Conservation (phyloP, 2,113 vertebrate genomes). For the Phoxinus phoxinus region DNA sequence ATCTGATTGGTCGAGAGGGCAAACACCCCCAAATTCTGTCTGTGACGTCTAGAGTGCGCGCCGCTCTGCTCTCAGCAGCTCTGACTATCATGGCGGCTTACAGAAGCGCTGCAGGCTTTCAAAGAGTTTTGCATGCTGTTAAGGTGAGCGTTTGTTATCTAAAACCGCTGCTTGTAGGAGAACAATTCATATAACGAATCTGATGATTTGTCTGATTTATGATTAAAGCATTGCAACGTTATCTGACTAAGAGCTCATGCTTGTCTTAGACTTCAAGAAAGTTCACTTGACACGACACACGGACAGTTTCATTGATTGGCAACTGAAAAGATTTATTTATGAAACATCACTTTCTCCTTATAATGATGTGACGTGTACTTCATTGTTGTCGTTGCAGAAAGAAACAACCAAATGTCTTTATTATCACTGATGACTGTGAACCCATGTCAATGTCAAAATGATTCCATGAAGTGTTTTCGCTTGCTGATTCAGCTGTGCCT, state of each 20-base stretch:
- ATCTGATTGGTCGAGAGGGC: slow-evolving; percentile 43
- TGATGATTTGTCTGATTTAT: neutral
- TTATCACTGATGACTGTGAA: neutral
- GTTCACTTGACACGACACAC: neutral
- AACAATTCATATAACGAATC: neutral
- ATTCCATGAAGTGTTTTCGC: neutral
- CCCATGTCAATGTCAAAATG: slow-evolving; percentile 46
- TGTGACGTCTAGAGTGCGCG: slow-evolving; percentile 45
- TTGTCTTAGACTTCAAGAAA: neutral
- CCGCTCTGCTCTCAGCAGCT: slow-evolving; percentile 4
- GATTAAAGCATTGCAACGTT: neutral
- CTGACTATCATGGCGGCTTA: slow-evolving; percentile 75
- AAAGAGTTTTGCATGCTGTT: slow-evolving; percentile 63
- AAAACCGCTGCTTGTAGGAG: neutral
- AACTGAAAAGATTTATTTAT: neutral
- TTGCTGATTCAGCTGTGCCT: neutral
- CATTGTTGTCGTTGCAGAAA: neutral
- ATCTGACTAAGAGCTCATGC: neutral
- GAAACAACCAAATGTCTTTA: neutral
- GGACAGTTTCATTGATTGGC: neutral
- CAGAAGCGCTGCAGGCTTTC: slow-evolving; percentile 60
- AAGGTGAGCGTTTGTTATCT: slow-evolving; percentile 72
- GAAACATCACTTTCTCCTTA: neutral
- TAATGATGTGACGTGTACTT: neutral
- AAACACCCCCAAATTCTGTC: neutral